These are phyloP conservation scores for Drosophila paramelanica DNA, from an alignment of 2,888 invertebrate genomes.

Conservation along the genomic window DNA sequence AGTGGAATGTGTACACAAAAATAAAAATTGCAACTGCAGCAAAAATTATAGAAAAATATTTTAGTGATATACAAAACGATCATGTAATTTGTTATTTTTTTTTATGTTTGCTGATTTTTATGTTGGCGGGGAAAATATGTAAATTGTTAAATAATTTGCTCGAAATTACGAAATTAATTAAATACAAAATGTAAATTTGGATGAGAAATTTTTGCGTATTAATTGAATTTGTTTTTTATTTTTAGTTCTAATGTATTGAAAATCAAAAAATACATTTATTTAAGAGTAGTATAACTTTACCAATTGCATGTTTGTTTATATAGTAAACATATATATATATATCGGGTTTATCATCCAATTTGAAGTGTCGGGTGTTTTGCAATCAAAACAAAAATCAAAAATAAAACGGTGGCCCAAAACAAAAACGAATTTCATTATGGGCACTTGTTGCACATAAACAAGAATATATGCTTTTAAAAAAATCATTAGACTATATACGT, in stretches of 20 bases:
- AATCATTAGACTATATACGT: constrained; percentile 42
- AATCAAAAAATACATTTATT: constrained; percentile 26
- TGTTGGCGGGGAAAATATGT: constrained; percentile 4
- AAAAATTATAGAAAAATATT: background rate
- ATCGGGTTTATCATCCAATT: constrained; percentile 48
- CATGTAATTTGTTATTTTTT: constrained; percentile 14
- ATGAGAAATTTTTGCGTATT: constrained; percentile 23
- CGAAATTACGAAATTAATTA: constrained; percentile 6
- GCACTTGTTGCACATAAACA: constrained; percentile 34
- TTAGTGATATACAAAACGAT: constrained; percentile 13
- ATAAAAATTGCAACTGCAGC: constrained; percentile 25
- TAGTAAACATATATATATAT: constrained; percentile 17
- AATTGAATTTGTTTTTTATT: background rate
- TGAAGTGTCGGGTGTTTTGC: constrained; percentile 45
- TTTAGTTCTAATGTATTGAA: constrained; percentile 8
- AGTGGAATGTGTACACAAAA: constrained; percentile 29
- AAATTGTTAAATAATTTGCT: constrained; percentile 10
- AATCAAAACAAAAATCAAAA: constrained; percentile 56
- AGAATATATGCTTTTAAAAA: constrained; percentile 39
- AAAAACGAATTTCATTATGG: constrained; percentile 29
- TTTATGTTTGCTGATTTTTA: constrained; percentile 5
- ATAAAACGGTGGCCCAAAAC: constrained; percentile 14
- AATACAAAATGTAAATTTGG: constrained; percentile 12
- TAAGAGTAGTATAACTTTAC: constrained; percentile 61
- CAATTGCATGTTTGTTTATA: constrained; percentile 61